Base-by-base conservation (phyloP, 2,888 invertebrate genomes). In the Sepiola atlantica region DNA sequence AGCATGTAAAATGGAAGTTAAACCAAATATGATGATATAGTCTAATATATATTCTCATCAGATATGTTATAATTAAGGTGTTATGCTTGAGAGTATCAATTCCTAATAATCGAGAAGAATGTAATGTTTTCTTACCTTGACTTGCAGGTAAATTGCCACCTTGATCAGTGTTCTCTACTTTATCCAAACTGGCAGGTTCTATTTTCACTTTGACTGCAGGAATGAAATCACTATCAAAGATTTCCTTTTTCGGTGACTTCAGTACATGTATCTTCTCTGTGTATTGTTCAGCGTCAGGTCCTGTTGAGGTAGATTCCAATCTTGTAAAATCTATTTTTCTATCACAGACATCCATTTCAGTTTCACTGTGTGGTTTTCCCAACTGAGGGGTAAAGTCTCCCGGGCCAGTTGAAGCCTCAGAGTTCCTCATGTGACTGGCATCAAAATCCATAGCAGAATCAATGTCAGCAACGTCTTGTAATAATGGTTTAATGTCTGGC, bases 401-500 rank as follows among this genome's bases (percentile, higher is more conserved):
- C 0, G 77, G 16, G 77, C 77, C 77, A 77, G 77, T 77, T 77
- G 77, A 77, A 16, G n/a, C 14, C 32, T 77, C 77, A 77, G 77
- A 77, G 77, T 77, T 77, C 32, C 77, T 77, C 77, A 77, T 77
- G 14, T 77, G 77, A 77, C n/a, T 16, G 14, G 77, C 77, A 77
- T 77, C 77, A 77, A 77, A 77, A n/a, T 77, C 77, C 14, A 77
- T 90, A 94, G 61, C n/a, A 91, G 54, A 20, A 55, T 93, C 94
- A 93, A n/a, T 54, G n/a, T n/a, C 55, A 92, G 94, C 92, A 94
- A 20, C 93, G 61, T 90, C 55, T 35, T 92, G 93, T 24, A 55
- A 28, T 32, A 94, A 90, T 61, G 28, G 45, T 45, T 94, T 94
- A 61, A 61, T 45, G 54, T 94, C 94, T 94, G 45, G 35, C 35